Percentiles rank a stretch among this genome's conserved stretches.
Evolutionary conservation across 2,797 vertebrate species (phyloP).

Genomic region (Danio albolineatus): DNA sequence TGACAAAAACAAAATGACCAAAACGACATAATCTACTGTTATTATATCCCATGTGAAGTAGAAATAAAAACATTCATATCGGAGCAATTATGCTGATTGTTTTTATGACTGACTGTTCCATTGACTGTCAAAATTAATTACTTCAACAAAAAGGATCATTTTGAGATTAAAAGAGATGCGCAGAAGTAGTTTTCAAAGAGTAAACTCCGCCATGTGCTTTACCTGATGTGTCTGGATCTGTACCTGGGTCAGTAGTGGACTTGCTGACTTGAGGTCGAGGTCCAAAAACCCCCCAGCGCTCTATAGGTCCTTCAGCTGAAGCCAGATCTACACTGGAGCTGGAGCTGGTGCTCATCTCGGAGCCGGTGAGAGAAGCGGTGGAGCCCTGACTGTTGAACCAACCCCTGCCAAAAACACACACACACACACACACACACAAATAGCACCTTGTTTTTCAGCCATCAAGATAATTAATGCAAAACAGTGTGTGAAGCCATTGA

Average conservation of each 20-base stretch:
- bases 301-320: conserved; percentile 75
- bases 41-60: neutral
- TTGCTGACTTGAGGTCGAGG: conserved; percentile 78
- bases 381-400: conserved; percentile 78
- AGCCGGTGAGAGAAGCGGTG: conserved; percentile 67
- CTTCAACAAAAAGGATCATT: neutral
- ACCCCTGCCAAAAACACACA: conserved; percentile 66
- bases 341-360: conserved; percentile 71
- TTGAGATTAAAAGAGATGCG: neutral
- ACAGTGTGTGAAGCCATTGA: neutral
- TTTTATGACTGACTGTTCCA: neutral
- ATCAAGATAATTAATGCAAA: neutral
- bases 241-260: conserved; percentile 81
- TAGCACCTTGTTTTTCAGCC: neutral
- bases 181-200: neutral
- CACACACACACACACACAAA: conserved; percentile 12
- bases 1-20: neutral
- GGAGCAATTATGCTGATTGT: neutral
- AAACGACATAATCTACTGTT: neutral
- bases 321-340: conserved; percentile 75
- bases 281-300: conserved; percentile 81
- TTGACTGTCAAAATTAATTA: neutral
- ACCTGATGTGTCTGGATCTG: conserved; percentile 71
- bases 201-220: neutral
- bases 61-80: neutral